Evolutionary conservation across 2,888 invertebrate genomes (phyloP).

Genomic region (Mythimna albipuncta): DNA sequence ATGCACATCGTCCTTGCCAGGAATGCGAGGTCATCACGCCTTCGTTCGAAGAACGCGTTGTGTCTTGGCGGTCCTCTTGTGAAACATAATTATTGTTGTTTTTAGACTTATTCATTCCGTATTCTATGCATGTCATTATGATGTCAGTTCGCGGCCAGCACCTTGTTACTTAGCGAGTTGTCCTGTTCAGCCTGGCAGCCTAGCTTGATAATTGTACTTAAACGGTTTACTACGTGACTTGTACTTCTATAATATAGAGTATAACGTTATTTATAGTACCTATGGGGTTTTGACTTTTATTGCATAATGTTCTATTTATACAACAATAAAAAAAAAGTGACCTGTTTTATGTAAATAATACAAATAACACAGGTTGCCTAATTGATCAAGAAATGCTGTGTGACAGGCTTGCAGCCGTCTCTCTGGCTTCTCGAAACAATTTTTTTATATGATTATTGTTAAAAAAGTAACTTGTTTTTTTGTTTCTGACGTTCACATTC

Average conservation of each 20-base stretch:
- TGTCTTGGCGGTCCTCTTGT: conserved; percentile 83
- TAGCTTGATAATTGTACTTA: conserved; percentile 61
- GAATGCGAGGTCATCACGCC: conserved; percentile 90
- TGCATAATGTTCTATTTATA: conserved; percentile 28
- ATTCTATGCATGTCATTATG: conserved; percentile 82
- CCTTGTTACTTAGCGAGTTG: conserved; percentile 69
- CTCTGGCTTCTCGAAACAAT: background rate
- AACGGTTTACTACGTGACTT: conserved; percentile 50
- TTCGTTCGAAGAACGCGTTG: conserved; percentile 81
- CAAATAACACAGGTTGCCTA: background rate
- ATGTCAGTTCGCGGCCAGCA: conserved; percentile 75
- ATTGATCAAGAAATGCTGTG: background rate
- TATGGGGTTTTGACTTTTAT: conserved; percentile 23
- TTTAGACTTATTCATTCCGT: conserved; percentile 80
- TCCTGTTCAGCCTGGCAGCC: conserved; percentile 56
- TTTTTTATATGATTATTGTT: background rate
- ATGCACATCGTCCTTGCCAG: conserved; percentile 87
- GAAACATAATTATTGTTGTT: conserved; percentile 82
- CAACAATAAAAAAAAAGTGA: background rate
- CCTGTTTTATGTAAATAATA: background rate
- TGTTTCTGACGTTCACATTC: conserved; percentile 7
- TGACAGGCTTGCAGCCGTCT: background rate
- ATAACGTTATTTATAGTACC: conserved; percentile 14
- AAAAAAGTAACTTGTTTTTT: conserved; percentile 4
- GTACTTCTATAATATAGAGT: conserved; percentile 1